Conservation (phyloP, 2,797 vertebrate species). For the Sphenodon punctatus region DNA sequence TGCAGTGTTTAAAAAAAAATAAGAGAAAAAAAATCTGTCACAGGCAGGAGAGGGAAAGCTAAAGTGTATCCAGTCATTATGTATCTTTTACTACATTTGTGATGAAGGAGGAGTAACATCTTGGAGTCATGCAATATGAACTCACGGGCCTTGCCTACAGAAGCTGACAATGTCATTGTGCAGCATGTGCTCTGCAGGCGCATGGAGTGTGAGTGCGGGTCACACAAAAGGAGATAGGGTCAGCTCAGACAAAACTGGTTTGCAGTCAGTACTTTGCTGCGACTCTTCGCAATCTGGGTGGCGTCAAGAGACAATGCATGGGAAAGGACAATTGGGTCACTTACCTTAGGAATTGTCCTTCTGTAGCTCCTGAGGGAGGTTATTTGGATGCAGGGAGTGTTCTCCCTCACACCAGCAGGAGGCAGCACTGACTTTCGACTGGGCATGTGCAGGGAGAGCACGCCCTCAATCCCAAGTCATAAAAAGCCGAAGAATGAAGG, state of each 20-base stretch:
- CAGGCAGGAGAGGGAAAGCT: not conserved
- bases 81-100: constrained; percentile 6
- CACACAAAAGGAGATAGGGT: not conserved
- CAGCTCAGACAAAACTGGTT: not conserved
- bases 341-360: too few relatives aligned
- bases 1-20: constrained; percentile 72
- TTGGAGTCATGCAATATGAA: not conserved
- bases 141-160: not conserved
- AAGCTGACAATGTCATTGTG: too few relatives aligned
- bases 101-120: not conserved
- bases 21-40: not conserved
- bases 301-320: too few relatives aligned
- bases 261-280: not conserved
- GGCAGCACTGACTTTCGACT: too few relatives aligned
- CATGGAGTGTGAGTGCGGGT: not conserved
- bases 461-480: too few relatives aligned
- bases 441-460: too few relatives aligned
- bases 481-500: too few relatives aligned
- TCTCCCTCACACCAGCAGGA: too few relatives aligned
- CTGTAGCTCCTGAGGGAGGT: too few relatives aligned
- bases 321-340: too few relatives aligned
- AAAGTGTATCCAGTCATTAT: constrained; percentile 35
- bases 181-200: not conserved
- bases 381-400: too few relatives aligned
- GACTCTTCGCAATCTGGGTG: not conserved